Base-by-base conservation (phyloP, 2,888 invertebrate species). In the Yponomeuta malinellus region DNA sequence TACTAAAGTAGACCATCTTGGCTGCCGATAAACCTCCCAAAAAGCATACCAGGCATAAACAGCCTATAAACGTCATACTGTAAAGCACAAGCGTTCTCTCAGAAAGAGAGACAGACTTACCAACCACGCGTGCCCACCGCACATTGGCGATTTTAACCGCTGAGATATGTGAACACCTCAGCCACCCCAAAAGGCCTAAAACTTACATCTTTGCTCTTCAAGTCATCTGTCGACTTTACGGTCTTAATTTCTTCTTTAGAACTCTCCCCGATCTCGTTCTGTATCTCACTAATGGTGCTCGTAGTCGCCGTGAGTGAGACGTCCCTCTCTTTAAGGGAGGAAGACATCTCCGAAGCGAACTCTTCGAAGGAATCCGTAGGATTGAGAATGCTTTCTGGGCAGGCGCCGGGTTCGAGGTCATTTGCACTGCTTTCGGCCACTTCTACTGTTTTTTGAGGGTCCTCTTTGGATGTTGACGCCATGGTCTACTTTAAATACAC, bases 361-460 rank as follows among this genome's bases (percentile, higher is more conserved):
- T 95, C 95, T 75, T 95, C 95, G 77, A 95, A 94, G 31, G 94
- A 94, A 83, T 95, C 95, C 9, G 95, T 94, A 1, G 95, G 94
- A 70, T 96, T 94, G 64, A 96, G 87, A 83, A 96, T 94, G 77
- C 95, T 94, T 81, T 95, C 96, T 4, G 82, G 79, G 74, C 91
- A 92, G 48, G 90, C 90, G 5, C 92, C 92, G 10, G 92, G 92
- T 76, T 89, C 91, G 33, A 91, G 75, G 48, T 86, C 87, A 74
- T 82, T 81, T 12, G 84, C 74, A 10, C 80, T 80, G 72, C 79
- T 82, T 63, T 82, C 83, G 23, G 79, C 76, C 12, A 73, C 73
- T 63, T 76, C 78, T 31, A 76, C 74, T 71, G 74, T 77, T 31
- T 76, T 72, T 31, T 82, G 73, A 31, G 78, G 76, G 74, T 72